A percentile compares a stretch with the other conserved stretches of the same genome.
These are phyloP conservation scores for Epizoanthus ramosus DNA, from an alignment of 92 coral and sea anemone genomes.

Conservation along the genomic window DNA sequence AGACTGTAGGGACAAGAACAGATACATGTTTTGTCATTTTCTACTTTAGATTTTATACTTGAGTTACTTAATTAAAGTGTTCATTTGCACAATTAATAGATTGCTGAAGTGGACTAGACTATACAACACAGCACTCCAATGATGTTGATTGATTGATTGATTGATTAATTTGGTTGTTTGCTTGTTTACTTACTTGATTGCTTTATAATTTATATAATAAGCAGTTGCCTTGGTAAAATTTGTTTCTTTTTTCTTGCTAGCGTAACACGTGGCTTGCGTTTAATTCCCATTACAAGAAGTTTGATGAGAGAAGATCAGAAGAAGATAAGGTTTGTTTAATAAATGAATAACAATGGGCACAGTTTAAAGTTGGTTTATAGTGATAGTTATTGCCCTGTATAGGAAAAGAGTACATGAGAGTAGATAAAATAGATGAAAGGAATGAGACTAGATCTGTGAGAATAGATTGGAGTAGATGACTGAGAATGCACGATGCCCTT, in stretches of 20 bases:
- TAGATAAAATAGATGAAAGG: too few relatives aligned
- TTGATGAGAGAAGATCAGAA: conserved; percentile 60
- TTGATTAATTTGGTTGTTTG: neutral
- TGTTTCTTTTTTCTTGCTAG: conserved; percentile 45
- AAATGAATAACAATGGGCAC: too few relatives aligned
- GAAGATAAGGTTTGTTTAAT: conserved; percentile 74
- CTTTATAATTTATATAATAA: neutral
- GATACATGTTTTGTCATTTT: neutral
- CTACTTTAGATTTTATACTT: neutral
- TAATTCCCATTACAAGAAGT: conserved; percentile 86
- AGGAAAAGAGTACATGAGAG: too few relatives aligned
- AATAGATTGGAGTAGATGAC: too few relatives aligned
- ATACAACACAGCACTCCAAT: neutral
- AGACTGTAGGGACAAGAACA: too few relatives aligned
- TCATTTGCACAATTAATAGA: neutral
- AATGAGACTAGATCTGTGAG: too few relatives aligned
- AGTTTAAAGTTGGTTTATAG: too few relatives aligned
- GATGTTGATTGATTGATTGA: neutral
- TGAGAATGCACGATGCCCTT: too few relatives aligned
- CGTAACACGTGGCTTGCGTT: conserved; percentile 94
- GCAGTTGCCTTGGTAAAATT: neutral
- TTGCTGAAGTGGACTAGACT: neutral
- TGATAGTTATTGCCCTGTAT: too few relatives aligned
- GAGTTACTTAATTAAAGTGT: neutral
- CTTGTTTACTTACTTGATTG: neutral